phyloP scores from a whole-genome alignment of 2,797 vertebrate species.

The Pogonophryne albipinna region DNA sequence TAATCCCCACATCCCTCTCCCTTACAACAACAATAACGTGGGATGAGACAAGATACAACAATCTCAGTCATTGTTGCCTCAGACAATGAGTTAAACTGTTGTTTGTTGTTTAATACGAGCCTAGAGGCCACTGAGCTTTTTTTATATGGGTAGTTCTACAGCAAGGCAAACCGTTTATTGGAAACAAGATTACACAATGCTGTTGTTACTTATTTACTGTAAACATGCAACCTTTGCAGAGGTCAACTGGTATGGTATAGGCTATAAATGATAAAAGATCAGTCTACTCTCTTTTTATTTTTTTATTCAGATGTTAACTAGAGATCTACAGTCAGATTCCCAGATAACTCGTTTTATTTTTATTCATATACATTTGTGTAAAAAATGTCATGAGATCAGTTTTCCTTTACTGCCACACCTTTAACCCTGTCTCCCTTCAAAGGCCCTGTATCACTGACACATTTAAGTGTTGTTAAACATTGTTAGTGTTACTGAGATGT shows the following conservation, averaged over 20 bases:
- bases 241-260: not conserved
- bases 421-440: constrained; percentile 29
- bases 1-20: constrained; percentile 70
- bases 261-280: not conserved
- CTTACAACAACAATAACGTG: constrained; percentile 62
- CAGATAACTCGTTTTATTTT: not conserved
- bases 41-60: constrained; percentile 68
- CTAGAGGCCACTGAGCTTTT: constrained; percentile 37
- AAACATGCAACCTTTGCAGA: not conserved
- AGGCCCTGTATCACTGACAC: constrained; percentile 60
- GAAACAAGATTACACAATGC: not conserved
- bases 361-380: not conserved
- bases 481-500: constrained; percentile 62
- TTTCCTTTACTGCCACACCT: not conserved
- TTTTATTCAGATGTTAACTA: not conserved
- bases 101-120: constrained; percentile 36
- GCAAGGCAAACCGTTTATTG: not conserved
- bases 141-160: not conserved
- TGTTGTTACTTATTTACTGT: not conserved
- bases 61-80: constrained; percentile 70
- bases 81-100: constrained; percentile 66
- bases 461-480: constrained; percentile 72
- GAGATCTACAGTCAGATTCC: not conserved
- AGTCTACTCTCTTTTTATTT: not conserved
- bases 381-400: not conserved